Percentiles rank a stretch among this genome's conserved stretches.
Evolutionary conservation across 2,888 invertebrate species (phyloP).

Genomic region (Phasia obesa): DNA sequence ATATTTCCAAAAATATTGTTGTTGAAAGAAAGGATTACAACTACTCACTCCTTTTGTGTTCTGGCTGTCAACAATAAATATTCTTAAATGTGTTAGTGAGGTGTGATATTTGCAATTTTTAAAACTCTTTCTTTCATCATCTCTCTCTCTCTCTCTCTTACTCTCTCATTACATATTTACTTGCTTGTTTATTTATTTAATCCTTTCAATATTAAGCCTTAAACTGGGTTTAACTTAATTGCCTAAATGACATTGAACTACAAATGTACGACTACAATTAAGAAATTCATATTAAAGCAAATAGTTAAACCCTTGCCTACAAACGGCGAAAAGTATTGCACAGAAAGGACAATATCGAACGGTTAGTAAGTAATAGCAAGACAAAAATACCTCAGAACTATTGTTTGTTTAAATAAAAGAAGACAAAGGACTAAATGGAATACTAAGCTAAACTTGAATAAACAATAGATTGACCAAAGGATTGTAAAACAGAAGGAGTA

Average conservation of each 20-base stretch:
- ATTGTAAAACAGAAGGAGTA: slow-evolving; percentile 60
- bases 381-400: slow-evolving; percentile 66
- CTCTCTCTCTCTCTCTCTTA: no score
- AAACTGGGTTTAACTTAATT: slow-evolving; percentile 65
- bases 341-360: slow-evolving; percentile 37
- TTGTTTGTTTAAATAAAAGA: slow-evolving; percentile 56
- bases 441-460: slow-evolving; percentile 49
- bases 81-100: slow-evolving; percentile 23
- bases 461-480: slow-evolving; percentile 32
- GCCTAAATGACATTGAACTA: slow-evolving; percentile 69
- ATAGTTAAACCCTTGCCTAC: slow-evolving; percentile 47
- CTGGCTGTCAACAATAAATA: slow-evolving; percentile 27
- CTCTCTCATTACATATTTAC: no score
- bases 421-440: slow-evolving; percentile 53
- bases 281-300: slow-evolving; percentile 23
- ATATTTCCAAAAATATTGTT: background rate
- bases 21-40: background rate
- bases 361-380: slow-evolving; percentile 58
- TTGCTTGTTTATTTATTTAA: background rate
- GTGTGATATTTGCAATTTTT: slow-evolving; percentile 52
- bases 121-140: slow-evolving; percentile 1
- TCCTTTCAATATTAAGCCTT: slow-evolving; percentile 55
- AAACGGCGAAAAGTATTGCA: slow-evolving; percentile 4
- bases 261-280: slow-evolving; percentile 20
- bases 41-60: slow-evolving; percentile 52